phyloP scores from a whole-genome alignment of 2,797 vertebrate genomes.

The Margarornis squamiger region DNA sequence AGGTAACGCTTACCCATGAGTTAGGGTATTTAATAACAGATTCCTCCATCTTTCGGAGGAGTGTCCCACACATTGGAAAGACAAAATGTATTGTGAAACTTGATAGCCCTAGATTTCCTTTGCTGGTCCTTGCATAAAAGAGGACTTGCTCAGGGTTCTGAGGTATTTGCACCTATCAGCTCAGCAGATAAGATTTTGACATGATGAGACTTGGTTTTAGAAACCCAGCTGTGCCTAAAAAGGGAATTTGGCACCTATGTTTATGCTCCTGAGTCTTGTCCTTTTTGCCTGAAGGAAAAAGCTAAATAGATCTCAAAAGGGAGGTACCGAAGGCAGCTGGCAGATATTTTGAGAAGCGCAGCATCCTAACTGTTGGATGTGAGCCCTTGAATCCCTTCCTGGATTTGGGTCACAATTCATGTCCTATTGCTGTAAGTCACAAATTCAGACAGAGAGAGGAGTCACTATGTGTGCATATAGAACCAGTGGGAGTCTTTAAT shows the following conservation, averaged over 20 bases:
- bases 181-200: background rate
- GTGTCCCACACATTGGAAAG: background rate
- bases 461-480: background rate
- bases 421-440: background rate
- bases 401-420: slow-evolving; percentile 7
- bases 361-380: background rate
- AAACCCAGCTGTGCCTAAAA: background rate
- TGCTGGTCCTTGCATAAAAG: background rate
- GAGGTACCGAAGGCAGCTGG: slow-evolving; percentile 3
- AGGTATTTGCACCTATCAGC: background rate
- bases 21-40: background rate
- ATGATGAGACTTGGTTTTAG: background rate
- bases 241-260: background rate
- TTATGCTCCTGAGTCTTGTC: background rate
- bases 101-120: background rate
- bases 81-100: background rate
- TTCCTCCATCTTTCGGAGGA: background rate
- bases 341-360: slow-evolving; percentile 23
- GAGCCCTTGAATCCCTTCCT: background rate
- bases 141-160: background rate
- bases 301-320: background rate
- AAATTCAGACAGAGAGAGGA: background rate
- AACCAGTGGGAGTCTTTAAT: background rate
- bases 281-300: slow-evolving; percentile 19
- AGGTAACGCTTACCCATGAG: background rate